phyloP scores from a whole-genome alignment of 2,888 invertebrate species.

The Herminia tarsipennalis region DNA sequence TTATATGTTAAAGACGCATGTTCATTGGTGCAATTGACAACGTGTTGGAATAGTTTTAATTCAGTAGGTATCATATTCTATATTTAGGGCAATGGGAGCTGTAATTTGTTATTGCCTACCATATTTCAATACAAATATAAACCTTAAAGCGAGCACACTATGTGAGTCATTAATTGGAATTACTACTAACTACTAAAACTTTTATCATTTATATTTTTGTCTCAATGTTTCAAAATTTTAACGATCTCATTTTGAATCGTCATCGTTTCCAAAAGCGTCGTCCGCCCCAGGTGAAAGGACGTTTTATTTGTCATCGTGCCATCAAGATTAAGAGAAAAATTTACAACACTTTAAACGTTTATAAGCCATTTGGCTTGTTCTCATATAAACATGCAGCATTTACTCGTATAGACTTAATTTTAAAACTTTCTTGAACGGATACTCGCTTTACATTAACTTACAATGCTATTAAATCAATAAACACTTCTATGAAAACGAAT shows the following conservation, averaged over 20 bases:
- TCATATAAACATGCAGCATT: constrained; percentile 61
- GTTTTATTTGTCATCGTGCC: constrained; percentile 69
- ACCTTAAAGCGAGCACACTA: constrained; percentile 13
- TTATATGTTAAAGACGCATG: constrained; percentile 14
- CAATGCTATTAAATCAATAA: constrained; percentile 12
- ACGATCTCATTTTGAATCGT: constrained; percentile 9
- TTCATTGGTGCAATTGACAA: constrained; percentile 27
- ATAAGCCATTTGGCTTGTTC: constrained; percentile 72
- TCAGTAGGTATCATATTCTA: constrained; percentile 16
- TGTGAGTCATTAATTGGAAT: too few species aligned
- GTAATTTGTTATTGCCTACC: too few species aligned
- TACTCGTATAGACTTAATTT: constrained; percentile 57
- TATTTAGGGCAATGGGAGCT: constrained; percentile 14
- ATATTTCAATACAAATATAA: constrained; percentile 7
- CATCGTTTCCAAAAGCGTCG: constrained; percentile 40
- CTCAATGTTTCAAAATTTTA: constrained; percentile 6
- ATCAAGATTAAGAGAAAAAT: constrained; percentile 65
- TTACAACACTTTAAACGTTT: constrained; percentile 74
- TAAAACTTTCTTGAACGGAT: constrained; percentile 49
- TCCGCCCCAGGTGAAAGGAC: constrained; percentile 68
- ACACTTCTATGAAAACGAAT: constrained; percentile 3
- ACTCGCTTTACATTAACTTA: constrained; percentile 17
- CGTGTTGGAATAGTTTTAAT: constrained; percentile 25
- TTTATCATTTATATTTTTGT: too few species aligned
- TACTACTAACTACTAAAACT: too few species aligned